Evolutionary conservation across 2,888 invertebrate genomes (phyloP).

Genomic region (Cepaea hortensis): DNA sequence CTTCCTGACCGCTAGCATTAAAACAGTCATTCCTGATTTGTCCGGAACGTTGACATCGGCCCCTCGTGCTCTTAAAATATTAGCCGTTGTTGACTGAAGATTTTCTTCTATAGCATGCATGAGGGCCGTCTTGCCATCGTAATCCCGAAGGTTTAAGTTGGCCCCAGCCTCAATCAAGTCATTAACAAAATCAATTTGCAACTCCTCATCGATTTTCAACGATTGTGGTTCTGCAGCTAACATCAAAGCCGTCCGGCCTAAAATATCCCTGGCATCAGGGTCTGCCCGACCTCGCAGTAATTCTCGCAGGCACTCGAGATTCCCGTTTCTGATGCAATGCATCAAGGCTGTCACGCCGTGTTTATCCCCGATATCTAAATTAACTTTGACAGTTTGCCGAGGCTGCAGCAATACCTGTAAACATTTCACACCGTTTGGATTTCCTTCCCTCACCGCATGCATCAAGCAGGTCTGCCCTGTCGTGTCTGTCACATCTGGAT

Average conservation of each 20-base stretch:
- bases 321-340: constrained; percentile 16
- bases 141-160: constrained; percentile 14
- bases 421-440: neutral
- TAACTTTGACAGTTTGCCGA: neutral
- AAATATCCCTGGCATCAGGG: constrained; percentile 18
- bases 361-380: neutral
- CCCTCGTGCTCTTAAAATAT: constrained; percentile 4
- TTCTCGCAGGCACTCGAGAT: constrained; percentile 4
- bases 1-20: neutral
- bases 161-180: constrained; percentile 25
- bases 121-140: constrained; percentile 24
- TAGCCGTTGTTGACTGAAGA: neutral
- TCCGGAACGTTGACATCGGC: constrained; percentile 26
- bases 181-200: constrained; percentile 18
- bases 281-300: neutral
- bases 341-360: constrained; percentile 29
- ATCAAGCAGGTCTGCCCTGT: constrained; percentile 25
- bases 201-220: neutral
- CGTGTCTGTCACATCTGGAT: constrained; percentile 3
- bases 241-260: constrained; percentile 26
- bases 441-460: constrained; percentile 9
- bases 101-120: constrained; percentile 14
- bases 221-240: neutral
- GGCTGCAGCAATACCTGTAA: constrained; percentile 8
- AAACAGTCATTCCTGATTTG: constrained; percentile 1